Percentiles rank a stretch among this genome's conserved stretches.
Evolutionary conservation across 2,113 vertebrate species (phyloP).

Genomic region (Epinephelus lanceolatus): DNA sequence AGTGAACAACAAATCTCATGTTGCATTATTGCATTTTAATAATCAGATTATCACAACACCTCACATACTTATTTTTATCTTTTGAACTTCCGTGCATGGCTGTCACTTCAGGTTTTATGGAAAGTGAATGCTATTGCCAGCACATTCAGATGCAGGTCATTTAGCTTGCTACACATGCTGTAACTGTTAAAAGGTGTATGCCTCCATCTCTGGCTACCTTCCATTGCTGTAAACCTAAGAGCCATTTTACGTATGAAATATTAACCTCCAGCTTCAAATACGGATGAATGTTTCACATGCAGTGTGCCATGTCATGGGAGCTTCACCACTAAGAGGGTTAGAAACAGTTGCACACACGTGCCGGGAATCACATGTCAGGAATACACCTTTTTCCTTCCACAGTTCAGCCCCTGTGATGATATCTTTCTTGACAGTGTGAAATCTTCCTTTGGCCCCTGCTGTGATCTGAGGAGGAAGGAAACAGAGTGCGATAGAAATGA

Average conservation of each 20-base stretch:
- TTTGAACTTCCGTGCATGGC: background rate
- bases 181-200: conserved; percentile 57
- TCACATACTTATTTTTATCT: background rate
- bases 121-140: background rate
- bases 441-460: background rate
- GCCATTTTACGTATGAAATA: conserved; percentile 75
- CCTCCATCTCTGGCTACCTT: conserved; percentile 40
- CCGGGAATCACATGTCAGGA: conserved; percentile 10
- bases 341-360: background rate
- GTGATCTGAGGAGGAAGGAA: conserved; percentile 26
- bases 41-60: conserved; percentile 1
- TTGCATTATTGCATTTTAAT: conserved; percentile 3
- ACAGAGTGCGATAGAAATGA: conserved; percentile 9
- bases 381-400: conserved; percentile 54
- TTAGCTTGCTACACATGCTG: conserved; percentile 37
- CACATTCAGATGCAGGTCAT: conserved; percentile 26
- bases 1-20: background rate
- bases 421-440: conserved; percentile 33
- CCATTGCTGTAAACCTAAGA: conserved; percentile 40
- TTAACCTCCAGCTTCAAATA: conserved; percentile 65
- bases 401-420: background rate
- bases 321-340: conserved; percentile 10
- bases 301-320: conserved; percentile 18
- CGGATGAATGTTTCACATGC: conserved; percentile 53
- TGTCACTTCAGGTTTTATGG: conserved; percentile 25